Evolutionary conservation across 2,113 vertebrate species (phyloP), one percentile per base, ranked within the genome.

Genomic region (Plecturocebus donacophilus): DNA sequence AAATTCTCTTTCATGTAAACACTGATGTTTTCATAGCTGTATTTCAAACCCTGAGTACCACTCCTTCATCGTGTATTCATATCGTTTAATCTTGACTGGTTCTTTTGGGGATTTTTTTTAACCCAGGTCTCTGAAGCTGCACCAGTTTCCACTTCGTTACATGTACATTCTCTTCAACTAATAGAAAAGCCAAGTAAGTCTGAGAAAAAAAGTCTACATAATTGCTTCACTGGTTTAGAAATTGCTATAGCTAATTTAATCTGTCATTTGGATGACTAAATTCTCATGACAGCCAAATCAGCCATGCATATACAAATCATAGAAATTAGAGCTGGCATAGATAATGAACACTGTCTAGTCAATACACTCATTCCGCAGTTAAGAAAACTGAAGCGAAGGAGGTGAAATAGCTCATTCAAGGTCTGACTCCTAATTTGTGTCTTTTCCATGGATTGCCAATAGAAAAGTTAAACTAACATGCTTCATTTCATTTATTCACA

Each of bases 201-300:
- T 30, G 30, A 64, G 61, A 64, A 64, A 64, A 58, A 52, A 71
- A 58, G 30, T 3, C 35, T 9, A 42, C 81, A 87, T 45, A 35
- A 58, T 75, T 70, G 47, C 16, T 71, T 87, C 66, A n/a, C 77
- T 89, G 93, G 86, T 81, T 91, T 79, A 91, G 66, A 97, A 94
- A 85, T 90, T 77, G 20, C 75, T 92, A 42, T 77, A 92, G 76
- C 70, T 95, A 90, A 92, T 96, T 91, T 94, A 85, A 90, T 96
- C 76, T 75, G 40, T 66, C 90, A 45, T 88, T 92, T 96, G 85
- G 71, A 90, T 95, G 81, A 61, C 49, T 66, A 54, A 35, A 40
- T 87, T 90, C 64, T 95, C 35, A 66, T 91, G 85, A 95, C 86
- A 96, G 92, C 70, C 61, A 96, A 82, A 79, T 88, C 84, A 95